Evolutionary conservation across 2,888 invertebrate genomes (phyloP).

Genomic region (Leptinotarsa peninsularis): DNA sequence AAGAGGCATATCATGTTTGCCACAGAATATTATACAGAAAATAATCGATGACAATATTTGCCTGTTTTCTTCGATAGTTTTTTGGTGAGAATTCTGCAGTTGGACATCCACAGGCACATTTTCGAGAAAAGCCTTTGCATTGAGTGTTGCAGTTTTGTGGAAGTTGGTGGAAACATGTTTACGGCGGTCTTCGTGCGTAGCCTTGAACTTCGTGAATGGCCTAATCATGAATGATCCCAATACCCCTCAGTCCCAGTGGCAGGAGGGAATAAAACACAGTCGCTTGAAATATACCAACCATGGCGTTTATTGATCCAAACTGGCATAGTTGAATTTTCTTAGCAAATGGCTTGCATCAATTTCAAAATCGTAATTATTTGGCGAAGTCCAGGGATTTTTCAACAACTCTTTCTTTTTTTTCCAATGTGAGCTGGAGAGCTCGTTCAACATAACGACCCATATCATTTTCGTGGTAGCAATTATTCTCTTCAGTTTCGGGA

Average conservation of each 20-base stretch:
- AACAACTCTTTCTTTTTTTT: too few species aligned
- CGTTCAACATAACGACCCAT: too few species aligned
- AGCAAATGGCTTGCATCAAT: too few species aligned
- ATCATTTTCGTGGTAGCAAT: too few species aligned
- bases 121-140: conserved; percentile 27
- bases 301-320: too few species aligned
- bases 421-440: too few species aligned
- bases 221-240: conserved; percentile 47
- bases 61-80: conserved; percentile 43
- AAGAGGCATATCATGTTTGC: conserved; percentile 50
- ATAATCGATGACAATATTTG: conserved; percentile 46
- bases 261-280: conserved; percentile 28
- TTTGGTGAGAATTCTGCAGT: conserved; percentile 20
- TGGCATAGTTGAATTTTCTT: too few species aligned
- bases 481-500: too few species aligned
- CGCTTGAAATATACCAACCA: conserved; percentile 17
- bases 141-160: conserved; percentile 48
- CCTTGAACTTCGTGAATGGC: conserved; percentile 41
- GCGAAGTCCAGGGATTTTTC: too few species aligned
- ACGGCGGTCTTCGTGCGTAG: conserved; percentile 38
- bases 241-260: conserved; percentile 23
- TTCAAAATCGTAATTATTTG: too few species aligned
- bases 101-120: conserved; percentile 26
- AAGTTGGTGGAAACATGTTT: conserved; percentile 37
- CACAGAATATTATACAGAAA: conserved; percentile 51